Evolutionary conservation across 2,113 vertebrate species (phyloP), one percentile per base, ranked within the genome.

Genomic region (Henicopernis longicauda): DNA sequence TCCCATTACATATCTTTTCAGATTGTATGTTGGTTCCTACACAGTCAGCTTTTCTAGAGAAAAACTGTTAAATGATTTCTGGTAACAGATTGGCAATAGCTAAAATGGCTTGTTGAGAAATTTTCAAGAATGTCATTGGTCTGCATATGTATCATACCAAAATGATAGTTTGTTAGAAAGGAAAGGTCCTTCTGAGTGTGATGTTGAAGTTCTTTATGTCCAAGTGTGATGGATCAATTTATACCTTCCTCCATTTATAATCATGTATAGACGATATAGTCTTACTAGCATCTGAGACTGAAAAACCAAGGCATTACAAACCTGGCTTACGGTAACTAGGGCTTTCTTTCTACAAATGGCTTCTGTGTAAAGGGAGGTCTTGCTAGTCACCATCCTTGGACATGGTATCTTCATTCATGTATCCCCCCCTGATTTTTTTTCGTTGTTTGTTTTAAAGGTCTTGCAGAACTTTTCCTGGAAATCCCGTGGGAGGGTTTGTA

Each of bases 231-330:
- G 5, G 49, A 42, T 91, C 16, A 5, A 4, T 81, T 86, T 27
- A 20, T 71, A 29, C 11, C 8, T 78, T 89, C 9, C 9, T 83
- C 3, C 13, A 2, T 69, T 57, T 61, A 29, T 77, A 55, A 40
- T 72, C 6, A 2, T 7, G 0, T 45, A 0, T 18, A 70, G 50
- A 50, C 9, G 32, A 22, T 73, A 8, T 4, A 32, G 15, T 38
- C 27, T 77, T 83, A 54, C 2, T 38, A 36, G 26, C 21, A 40
- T 13, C 11, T 19, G 31, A 81, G 11, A 7, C 27, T 84, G 83
- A 25, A 55, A 88, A 91, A 32, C 4, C 2, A 50, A 73, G 70
- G 50, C 13, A 5, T 76, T 71, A 38, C 4, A 62, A 42, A 78
- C 42, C 9, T 89, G 57, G 13, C 44, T 91, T 79, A 63, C 57